Base-by-base conservation (phyloP, 2,888 invertebrate genomes). In the Tetragonula carbonaria region DNA sequence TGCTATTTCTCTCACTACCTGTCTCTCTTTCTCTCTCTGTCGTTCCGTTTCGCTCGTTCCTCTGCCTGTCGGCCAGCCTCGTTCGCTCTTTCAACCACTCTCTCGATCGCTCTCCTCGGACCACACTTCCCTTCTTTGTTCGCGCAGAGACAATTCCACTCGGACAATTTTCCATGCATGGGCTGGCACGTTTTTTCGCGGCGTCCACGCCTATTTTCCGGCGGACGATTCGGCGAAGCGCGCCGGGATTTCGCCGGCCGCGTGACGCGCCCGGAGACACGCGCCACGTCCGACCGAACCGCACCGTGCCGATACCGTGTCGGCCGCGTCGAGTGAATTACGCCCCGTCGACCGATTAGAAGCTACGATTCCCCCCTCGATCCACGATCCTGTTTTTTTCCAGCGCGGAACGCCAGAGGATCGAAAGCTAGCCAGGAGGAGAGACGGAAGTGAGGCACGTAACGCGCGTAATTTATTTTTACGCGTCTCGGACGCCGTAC, bases 101-200 rank as follows among this genome's bases (percentile, higher is more conserved):
- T 45, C 45, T 45, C 70, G 62, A 11, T 21, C 23, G 33, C 65
- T 63, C 71, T 16, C 70, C 80, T 38, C 70, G 66, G 28, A n/a
- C 21, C 66, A 21, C 53, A 21, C 63, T 50, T 28, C 63, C 72
- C 59, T 74, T 70, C 74, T 65, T 23, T 74, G 74, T 77, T 77
- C 78, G 65, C 74, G 78, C 70, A 67, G 74, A 85, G 67, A 80
- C 85, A 80, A 85, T 85, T 78, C 79, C 81, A 78, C 81, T 80
- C 87, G 78, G 80, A 87, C 89, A 90, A 91, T 87, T 88, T 87
- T 89, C 87, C 86, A 88, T 89, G 89, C 89, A 88, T 86, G 89
- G 89, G 65, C 81, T 87, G 86, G 73, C 89, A 86, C 82, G 87
- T 84, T 87, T 87, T 84, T 90, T 89, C 87, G 82, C 80, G 63